Conservation (phyloP, 2,797 vertebrate genomes). For the Zalophus californianus region DNA sequence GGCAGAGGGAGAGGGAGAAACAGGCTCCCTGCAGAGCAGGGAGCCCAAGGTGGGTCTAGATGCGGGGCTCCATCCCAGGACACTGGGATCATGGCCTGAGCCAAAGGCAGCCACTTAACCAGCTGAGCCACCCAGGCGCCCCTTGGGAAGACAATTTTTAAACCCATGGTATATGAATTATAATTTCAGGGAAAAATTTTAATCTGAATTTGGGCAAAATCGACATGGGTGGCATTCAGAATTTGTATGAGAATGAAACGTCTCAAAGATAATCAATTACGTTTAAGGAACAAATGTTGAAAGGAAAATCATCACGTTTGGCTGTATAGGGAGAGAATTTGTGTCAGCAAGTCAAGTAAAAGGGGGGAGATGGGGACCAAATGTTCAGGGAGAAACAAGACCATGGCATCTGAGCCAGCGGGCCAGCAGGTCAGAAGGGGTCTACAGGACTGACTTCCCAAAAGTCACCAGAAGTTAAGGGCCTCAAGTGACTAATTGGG, state of each 20-base stretch:
- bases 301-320: conserved; percentile 10
- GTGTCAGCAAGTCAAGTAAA: neutral
- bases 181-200: conserved; percentile 21
- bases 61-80: too few relatives aligned
- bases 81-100: too few relatives aligned
- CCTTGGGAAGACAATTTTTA: conserved; percentile 10
- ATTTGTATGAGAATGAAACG: conserved; percentile 41
- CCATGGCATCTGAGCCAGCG: neutral
- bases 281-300: conserved; percentile 5
- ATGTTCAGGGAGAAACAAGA: neutral
- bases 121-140: too few relatives aligned
- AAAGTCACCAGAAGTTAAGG: neutral
- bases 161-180: neutral
- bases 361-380: neutral
- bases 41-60: too few relatives aligned
- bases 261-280: conserved; percentile 23
- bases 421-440: neutral
- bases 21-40: too few relatives aligned
- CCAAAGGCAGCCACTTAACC: too few relatives aligned
- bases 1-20: too few relatives aligned
- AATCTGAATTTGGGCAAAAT: conserved; percentile 17
- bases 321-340: neutral
- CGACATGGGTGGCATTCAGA: neutral
- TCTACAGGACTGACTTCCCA: neutral
- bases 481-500: neutral